Evolutionary conservation across 2,888 invertebrate genomes (phyloP), one percentile per base, ranked within the genome.

Genomic region (Ectemnius continuus): DNA sequence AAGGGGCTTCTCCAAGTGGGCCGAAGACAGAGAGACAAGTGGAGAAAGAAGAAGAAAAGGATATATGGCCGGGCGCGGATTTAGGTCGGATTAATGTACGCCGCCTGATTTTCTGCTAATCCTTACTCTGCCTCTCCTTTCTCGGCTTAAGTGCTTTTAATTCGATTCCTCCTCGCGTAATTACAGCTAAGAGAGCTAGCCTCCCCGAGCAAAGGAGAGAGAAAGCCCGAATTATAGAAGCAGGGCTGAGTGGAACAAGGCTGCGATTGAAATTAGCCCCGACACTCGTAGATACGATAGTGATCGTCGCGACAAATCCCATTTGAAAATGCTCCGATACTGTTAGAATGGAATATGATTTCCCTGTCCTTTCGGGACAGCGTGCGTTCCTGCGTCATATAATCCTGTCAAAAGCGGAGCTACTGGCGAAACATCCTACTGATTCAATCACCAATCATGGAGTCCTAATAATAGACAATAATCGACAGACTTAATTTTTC

Each of bases 41-140:
- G 56, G 57, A 70, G 63, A 65, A 61, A 67, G 48, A 47, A 36
- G 56, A 48, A 64, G 57, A 60, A 71, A 67, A 75, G 71, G 66
- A 75, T 57, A 71, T 70, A 60, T 14, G 61, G 67, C 16, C 14
- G 6, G 71, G 61, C 59, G 56, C 60, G 65, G 74, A 68, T 70
- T 73, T 60, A 59, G 70, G 62, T 52, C 64, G 75, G 78, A 83
- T 83, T 81, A 83, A 81, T 78, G 73, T 70, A 75, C 70, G 71
- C 70, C 74, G 73, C 72, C 70, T 73, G 75, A 75, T 81, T 81
- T 75, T 66, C 75, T 67, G 67, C 75, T 79, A 75, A 81, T 77
- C 79, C 77, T 68, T 73, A 76, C 79, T 76, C 70, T 65, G 63
- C 66, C 59, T 45, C 20, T n/a, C 11, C 47, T 13, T 26, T 46